Base-by-base conservation (phyloP, 2,888 invertebrate species). In the Tiliacea citrago region DNA sequence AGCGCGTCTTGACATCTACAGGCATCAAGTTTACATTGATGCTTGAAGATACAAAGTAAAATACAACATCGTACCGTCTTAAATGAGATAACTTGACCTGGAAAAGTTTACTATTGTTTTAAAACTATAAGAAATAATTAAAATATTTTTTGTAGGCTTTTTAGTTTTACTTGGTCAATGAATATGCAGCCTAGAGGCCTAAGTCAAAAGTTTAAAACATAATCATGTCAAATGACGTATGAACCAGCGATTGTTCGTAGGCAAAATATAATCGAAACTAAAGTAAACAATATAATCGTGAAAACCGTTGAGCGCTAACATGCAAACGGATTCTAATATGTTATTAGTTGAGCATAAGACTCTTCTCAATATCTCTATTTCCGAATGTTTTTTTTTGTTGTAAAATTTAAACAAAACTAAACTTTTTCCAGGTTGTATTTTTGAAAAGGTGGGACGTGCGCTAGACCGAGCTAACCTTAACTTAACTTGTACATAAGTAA, bases 401-500 rank as follows among this genome's bases (percentile, higher is more conserved):
- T 16, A 49, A 49, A 8, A 8, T 49, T 49, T 7, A 62, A 51
- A 63, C 60, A 61, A 77, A 60, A 65, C 69, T 82, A 85, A 76
- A 67, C 57, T 39, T 72, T 39, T 42, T 35, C 79, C 73, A 83
- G 79, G 71, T 66, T 85, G 79, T 86, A 78, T 84, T 79, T 84
- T 83, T 67, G 77, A 78, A 78, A 82, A 93, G 94, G 94, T 94
- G 94, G 94, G 94, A 91, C 83, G 89, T 91, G 90, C 88, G 90
- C 91, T 89, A 90, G 85, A 89, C 87, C 86, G 85, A 88, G 89
- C 91, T 91, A 88, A 88, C 84, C 90, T 90, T 92, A 93, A 91
- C 85, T 86, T 90, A 93, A 91, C 90, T 94, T 94, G 93, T 93
- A 95, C 92, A 91, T 91, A 92, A 90, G 88, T 90, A 90, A 88